Evolutionary conservation across 2,888 invertebrate species (phyloP), one percentile per base, ranked within the genome.

Genomic region (Heliconius ismenius): DNA sequence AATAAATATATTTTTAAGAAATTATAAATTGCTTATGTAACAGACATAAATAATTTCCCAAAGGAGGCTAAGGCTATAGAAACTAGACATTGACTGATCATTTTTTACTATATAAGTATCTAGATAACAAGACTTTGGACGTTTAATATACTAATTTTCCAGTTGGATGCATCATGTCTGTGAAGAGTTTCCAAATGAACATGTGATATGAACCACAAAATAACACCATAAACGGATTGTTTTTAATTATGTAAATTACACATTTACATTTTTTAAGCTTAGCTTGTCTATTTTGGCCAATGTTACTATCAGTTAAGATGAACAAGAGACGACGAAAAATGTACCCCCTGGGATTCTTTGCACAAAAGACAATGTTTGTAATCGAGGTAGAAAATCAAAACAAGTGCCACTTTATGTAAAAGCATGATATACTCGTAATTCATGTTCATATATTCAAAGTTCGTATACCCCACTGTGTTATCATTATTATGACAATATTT

Each of bases 401-500:
- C 65, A 7, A 24, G 36, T 36, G 24, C 24, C 15, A 24, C 24
- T 67, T 36, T 13, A 39, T 39, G 65, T 39, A 28, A 39, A 24
- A 43, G 39, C 18, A 24, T 24, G 67, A 24, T 32, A 32, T 32
- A 32, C 32, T 32, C 4, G 15, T 58, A 58, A 58, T 58, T 36
- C n/a, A 70, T 58, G 7, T 70, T 32, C 32, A 7, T 32, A n/a
- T 28, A 28, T 3, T 54, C 32, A 54, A 32, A 36, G 70, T 43
- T 67, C 67, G 11, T 70, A 70, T 9, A 70, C 70, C 28, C n/a
- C 28, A 28, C n/a, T 7, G 58, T 36, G 36, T 70, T 70, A 70
- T 70, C 54, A 32, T 70, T 70, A 32, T 70, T 70, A 70, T 58
- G 24, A 70, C 32, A 70, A 70, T 58, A 58, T 70, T 70, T 70